Percentiles rank a stretch among this genome's conserved stretches.
phyloP scores from a whole-genome alignment of 2,888 invertebrate species.

The Prenolepis imparis region DNA sequence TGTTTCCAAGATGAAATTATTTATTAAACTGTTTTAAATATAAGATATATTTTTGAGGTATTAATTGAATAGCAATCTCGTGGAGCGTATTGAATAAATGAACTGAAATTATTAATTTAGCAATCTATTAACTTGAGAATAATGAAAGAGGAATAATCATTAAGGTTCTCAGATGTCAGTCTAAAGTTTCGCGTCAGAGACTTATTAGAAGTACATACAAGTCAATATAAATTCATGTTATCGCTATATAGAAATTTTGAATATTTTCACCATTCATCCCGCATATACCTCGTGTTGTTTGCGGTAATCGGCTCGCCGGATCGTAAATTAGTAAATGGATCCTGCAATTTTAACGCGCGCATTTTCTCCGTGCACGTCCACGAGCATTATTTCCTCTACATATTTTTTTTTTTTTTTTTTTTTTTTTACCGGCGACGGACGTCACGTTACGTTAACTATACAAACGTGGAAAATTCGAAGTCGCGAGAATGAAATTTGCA shows the following conservation, averaged over 20 bases:
- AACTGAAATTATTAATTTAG: not conserved
- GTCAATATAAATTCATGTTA: conserved; percentile 44
- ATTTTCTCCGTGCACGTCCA: not conserved
- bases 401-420: not conserved
- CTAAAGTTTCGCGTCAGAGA: not conserved
- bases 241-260: conserved; percentile 6
- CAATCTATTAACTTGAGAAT: not conserved
- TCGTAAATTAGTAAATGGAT: conserved; percentile 54
- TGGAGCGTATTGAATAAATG: not conserved
- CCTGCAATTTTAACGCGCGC: conserved; percentile 50
- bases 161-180: not conserved
- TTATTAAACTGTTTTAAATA: not conserved
- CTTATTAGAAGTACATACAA: not conserved
- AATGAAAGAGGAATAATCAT: not conserved
- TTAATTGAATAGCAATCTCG: not conserved
- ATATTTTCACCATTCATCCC: conserved; percentile 47
- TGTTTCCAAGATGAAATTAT: not conserved
- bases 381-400: conserved; percentile 26
- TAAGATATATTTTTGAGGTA: not conserved
- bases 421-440: conserved; percentile 2
- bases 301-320: conserved; percentile 34
- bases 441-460: conserved; percentile 42
- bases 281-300: conserved; percentile 10
- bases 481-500: conserved; percentile 29
- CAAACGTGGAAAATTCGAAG: conserved; percentile 31